Evolutionary conservation across 1,140 invertebrate genomes (phyloP).

Genomic region (Drosophila biarmipes): DNA sequence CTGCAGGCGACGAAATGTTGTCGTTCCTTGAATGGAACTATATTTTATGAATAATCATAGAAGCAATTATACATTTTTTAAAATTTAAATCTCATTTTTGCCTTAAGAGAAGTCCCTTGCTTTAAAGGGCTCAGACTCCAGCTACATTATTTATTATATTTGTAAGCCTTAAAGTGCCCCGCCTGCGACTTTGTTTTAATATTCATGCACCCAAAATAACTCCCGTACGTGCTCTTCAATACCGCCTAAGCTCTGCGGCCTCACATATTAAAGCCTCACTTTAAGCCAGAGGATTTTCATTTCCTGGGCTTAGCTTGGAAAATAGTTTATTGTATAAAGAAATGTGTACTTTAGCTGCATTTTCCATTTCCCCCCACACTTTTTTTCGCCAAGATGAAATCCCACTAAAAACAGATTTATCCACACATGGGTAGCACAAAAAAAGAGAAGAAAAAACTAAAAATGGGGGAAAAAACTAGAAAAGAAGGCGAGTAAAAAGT

Average conservation of each 20-base stretch:
- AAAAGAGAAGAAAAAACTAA: neutral
- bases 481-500: slow-evolving; percentile 29
- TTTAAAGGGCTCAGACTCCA: neutral
- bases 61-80: no score
- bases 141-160: neutral
- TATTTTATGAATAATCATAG: no score
- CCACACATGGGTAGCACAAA: slow-evolving; percentile 12
- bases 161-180: neutral
- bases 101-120: no score
- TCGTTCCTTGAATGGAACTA: no score
- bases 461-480: slow-evolving; percentile 1
- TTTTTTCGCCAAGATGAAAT: slow-evolving; percentile 3
- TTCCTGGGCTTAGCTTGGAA: slow-evolving; percentile 3
- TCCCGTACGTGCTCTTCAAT: neutral
- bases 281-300: slow-evolving; percentile 11
- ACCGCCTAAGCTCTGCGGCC: neutral
- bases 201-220: neutral
- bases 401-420: slow-evolving; percentile 30
- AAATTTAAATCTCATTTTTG: no score
- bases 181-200: neutral
- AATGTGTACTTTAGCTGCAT: slow-evolving; percentile 4
- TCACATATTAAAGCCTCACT: slow-evolving; percentile 10
- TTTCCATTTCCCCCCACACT: neutral
- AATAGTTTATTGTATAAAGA: slow-evolving; percentile 10
- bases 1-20: neutral